A percentile compares a stretch with the other conserved stretches of the same genome.
Evolutionary conservation across 1,140 invertebrate genomes (phyloP).

Genomic region (Atopsyche davidsoni): DNA sequence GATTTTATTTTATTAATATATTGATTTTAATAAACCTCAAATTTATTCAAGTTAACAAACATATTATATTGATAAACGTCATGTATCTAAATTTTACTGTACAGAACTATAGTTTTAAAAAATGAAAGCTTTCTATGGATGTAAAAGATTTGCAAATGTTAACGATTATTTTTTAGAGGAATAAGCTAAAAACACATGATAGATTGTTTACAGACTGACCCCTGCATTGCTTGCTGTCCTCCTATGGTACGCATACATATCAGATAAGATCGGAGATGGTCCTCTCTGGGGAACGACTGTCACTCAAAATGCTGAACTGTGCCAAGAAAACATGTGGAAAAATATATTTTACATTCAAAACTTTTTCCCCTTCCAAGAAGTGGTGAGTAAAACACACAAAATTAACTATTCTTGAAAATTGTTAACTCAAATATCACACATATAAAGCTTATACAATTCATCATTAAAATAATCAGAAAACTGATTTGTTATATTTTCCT

Average conservation of each 20-base stretch:
- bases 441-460: no score
- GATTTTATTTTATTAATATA: no score
- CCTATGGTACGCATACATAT: slow-evolving; percentile 62
- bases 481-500: no score
- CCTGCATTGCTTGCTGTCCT: slow-evolving; percentile 60
- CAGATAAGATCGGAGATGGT: slow-evolving; percentile 60
- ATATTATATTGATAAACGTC: no score
- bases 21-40: no score
- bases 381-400: slow-evolving; percentile 43
- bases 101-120: background rate
- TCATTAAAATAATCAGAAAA: no score
- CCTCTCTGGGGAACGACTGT: slow-evolving; percentile 62
- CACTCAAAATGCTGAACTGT: slow-evolving; percentile 55
- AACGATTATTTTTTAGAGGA: slow-evolving; percentile 4
- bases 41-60: no score
- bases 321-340: slow-evolving; percentile 63
- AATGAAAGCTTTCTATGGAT: background rate
- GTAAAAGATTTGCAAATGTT: slow-evolving; percentile 5
- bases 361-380: slow-evolving; percentile 63
- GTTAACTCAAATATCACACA: no score
- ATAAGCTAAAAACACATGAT: slow-evolving; percentile 25
- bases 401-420: no score
- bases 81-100: background rate
- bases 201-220: slow-evolving; percentile 46
- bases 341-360: slow-evolving; percentile 67